A percentile compares a stretch with the other conserved stretches of the same genome.
These are phyloP conservation scores for Tangara arthus DNA, from an alignment of 2,797 vertebrate species.

Conservation along the genomic window DNA sequence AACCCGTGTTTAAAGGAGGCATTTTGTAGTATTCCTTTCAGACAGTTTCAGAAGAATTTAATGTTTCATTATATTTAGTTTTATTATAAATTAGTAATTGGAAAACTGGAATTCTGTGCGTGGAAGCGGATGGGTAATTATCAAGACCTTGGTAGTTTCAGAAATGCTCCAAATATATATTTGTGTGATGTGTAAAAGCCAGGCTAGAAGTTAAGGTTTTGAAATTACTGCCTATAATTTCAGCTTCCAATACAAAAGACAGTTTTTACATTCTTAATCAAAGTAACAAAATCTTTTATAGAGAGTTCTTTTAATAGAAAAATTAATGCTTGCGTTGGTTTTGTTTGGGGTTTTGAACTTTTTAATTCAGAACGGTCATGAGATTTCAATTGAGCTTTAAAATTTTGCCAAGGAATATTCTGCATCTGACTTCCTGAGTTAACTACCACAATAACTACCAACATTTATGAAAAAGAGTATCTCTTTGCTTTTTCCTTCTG, in stretches of 20 bases:
- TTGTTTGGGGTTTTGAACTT: not conserved
- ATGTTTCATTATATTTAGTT: not conserved
- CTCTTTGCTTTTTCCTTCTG: not conserved
- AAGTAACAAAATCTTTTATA: not conserved
- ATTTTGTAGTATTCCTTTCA: not conserved
- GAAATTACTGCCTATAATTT: not conserved
- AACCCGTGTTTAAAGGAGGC: not conserved
- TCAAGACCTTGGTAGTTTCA: not conserved
- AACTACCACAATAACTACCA: not conserved
- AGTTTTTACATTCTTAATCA: not conserved
- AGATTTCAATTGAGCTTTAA: not conserved
- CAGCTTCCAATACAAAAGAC: not conserved
- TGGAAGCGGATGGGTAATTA: not conserved
- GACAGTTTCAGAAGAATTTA: not conserved
- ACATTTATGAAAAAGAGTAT: not conserved
- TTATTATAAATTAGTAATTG: not conserved
- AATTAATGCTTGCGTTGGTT: rapidly evolving
- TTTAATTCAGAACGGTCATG: not conserved
- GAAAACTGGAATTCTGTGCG: not conserved
- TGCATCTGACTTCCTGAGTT: not conserved
- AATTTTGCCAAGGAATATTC: not conserved
- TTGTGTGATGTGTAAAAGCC: not conserved
- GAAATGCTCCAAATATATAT: not conserved
- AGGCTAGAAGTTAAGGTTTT: not conserved
- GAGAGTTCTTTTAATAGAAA: not conserved